Conservation (phyloP, 2,888 invertebrate species). For the Kryphioiulus occultus region DNA sequence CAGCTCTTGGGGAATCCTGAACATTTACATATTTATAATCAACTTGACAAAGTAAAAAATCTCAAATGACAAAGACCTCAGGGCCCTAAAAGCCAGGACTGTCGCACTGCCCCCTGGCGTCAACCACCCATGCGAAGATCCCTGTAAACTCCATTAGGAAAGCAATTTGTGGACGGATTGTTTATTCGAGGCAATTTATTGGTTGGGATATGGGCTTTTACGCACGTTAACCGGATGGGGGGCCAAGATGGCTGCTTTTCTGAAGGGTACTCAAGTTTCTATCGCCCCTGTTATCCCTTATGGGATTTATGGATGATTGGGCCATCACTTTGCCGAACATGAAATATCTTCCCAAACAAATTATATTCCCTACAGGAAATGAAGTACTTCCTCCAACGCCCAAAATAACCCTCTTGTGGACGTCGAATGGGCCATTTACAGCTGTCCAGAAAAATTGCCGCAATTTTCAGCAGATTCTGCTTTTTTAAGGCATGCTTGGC, state of each 20-base stretch:
- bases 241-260: background rate
- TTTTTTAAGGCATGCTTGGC: background rate
- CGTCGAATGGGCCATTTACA: slow-evolving; percentile 8
- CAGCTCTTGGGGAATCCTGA: too few relatives aligned
- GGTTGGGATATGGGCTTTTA: background rate
- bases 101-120: background rate
- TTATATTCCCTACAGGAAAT: slow-evolving; percentile 34
- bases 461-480: slow-evolving; percentile 11
- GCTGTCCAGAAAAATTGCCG: slow-evolving; percentile 11
- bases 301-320: slow-evolving; percentile 40
- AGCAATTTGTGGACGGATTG: slow-evolving; percentile 38
- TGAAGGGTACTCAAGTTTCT: slow-evolving; percentile 34
- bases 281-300: slow-evolving; percentile 28
- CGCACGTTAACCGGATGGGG: background rate
- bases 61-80: too few relatives aligned
- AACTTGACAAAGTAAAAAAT: too few relatives aligned
- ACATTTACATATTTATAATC: too few relatives aligned
- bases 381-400: slow-evolving; percentile 8
- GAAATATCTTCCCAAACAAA: background rate
- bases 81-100: too few relatives aligned
- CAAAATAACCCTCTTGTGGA: background rate
- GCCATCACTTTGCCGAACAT: slow-evolving; percentile 4
- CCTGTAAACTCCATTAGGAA: slow-evolving; percentile 17
- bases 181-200: slow-evolving; percentile 33
- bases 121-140: background rate